Base-by-base conservation (phyloP, 2,888 invertebrate species). In the Pyrrhosoma nymphula region DNA sequence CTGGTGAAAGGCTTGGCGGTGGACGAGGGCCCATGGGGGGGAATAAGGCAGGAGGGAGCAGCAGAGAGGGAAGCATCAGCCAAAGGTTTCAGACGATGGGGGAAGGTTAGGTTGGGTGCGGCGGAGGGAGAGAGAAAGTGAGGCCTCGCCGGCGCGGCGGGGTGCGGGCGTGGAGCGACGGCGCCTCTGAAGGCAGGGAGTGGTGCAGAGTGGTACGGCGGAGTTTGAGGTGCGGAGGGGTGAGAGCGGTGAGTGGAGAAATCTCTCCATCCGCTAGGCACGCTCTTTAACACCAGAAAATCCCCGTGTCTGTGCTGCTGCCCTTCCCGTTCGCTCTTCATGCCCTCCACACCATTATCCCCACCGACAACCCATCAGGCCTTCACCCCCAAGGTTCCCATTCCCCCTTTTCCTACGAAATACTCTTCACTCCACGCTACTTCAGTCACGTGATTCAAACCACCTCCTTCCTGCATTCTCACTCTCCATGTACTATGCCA, bases 221-320 rank as follows among this genome's bases (percentile, higher is more conserved):
- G n/a, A 18, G 88, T 88, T 39, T 47, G 39, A 12, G 89, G n/a
- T 6, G 3, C 14, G 30, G 39, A 12, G 89, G n/a, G 35, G 3
- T 82, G 35, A 18, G 14, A 3, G 35, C 14, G 35, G 82, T 1
- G 26, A 10, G 89, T 14, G 56, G 26, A 89, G n/a, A 89, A 26
- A 23, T 89, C 89, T 89, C 89, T 55, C 89, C 89, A 89, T 89
- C 89, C 89, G 89, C 56, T n/a, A 39, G 47, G 55, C 89, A 55
- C 89, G 89, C 89, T 89, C 89, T 89, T 89, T 56, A 89, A 89
- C 89, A 89, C 89, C 89, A 89, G 89, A 56, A 89, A 89, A 89
- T 55, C 56, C 89, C 56, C 88, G 20, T 89, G 26, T n/a, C 56
- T 26, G 47, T 55, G 55, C 56, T 56, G 16, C 56, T 56, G 10